These are phyloP conservation scores for Brassicogethes aeneus DNA, from an alignment of 2,888 invertebrate species.

Conservation along the genomic window DNA sequence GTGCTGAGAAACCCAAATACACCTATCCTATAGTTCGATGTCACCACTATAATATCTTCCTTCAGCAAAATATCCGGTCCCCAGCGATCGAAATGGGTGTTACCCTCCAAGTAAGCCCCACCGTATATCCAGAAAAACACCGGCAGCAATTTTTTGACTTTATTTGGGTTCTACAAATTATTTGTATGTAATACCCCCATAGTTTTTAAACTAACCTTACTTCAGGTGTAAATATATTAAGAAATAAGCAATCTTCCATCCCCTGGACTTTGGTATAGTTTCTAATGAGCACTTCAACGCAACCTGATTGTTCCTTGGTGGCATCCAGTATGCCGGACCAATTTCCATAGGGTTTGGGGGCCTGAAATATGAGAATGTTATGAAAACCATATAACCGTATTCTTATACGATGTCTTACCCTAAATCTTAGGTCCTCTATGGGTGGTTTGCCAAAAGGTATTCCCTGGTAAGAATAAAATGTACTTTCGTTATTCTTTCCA, in stretches of 20 bases:
- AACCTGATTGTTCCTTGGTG: not conserved
- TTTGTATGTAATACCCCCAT: too few species aligned
- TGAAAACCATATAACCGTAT: too few species aligned
- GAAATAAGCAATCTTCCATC: not conserved
- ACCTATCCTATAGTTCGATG: slow-evolving; percentile 25
- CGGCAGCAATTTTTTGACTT: not conserved
- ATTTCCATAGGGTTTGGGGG: not conserved
- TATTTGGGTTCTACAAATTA: not conserved
- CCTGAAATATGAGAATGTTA: too few species aligned
- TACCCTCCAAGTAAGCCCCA: not conserved
- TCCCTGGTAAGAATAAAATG: slow-evolving; percentile 16
- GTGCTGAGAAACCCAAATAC: slow-evolving; percentile 14
- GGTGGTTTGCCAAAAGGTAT: slow-evolving; percentile 18
- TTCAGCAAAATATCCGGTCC: slow-evolving; percentile 13
- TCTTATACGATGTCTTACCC: slow-evolving; percentile 7
- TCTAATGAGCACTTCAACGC: not conserved
- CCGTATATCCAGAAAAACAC: not conserved
- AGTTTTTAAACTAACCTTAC: too few species aligned
- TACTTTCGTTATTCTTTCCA: slow-evolving; percentile 7
- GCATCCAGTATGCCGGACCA: not conserved
- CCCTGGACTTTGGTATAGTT: not conserved
- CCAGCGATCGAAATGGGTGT: not conserved
- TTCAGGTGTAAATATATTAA: slow-evolving; percentile 1
- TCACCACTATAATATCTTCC: slow-evolving; percentile 21
- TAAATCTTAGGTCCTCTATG: slow-evolving; percentile 13